Evolutionary conservation across 2,113 vertebrate genomes (phyloP).

Genomic region (Empidonax traillii): DNA sequence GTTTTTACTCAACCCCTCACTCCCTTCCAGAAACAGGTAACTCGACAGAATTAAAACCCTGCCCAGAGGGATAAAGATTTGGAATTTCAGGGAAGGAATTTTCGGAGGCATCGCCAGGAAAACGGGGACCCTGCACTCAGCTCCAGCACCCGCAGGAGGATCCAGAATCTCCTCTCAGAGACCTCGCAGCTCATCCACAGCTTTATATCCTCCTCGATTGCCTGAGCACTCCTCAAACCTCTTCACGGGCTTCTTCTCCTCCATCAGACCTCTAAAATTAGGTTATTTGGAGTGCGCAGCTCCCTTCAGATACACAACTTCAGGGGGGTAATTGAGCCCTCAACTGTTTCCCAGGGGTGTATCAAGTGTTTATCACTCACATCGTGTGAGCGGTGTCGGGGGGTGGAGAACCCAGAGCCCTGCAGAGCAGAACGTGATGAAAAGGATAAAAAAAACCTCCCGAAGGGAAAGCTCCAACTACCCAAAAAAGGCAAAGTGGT

Average conservation of each 20-base stretch:
- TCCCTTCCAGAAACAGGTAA: not conserved
- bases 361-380: not conserved
- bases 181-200: not conserved
- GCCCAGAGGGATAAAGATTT: not conserved
- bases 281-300: accelerated
- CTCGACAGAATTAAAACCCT: not conserved
- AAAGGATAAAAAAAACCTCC: not conserved
- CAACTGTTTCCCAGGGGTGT: not conserved
- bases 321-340: not conserved
- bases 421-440: not conserved
- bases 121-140: accelerated
- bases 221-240: not conserved
- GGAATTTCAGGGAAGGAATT: not conserved
- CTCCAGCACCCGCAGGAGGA: not conserved
- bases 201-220: not conserved
- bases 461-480: not conserved
- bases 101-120: not conserved
- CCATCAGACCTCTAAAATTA: not conserved
- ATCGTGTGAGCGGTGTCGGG: accelerated
- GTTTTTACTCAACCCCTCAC: not conserved
- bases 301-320: not conserved
- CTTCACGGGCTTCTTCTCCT: not conserved
- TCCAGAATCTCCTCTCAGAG: not conserved
- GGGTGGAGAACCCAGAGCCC: not conserved
- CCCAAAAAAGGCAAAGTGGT: not conserved